phyloP scores from a whole-genome alignment of 2,113 vertebrate genomes.

The Chunga burmeisteri region DNA sequence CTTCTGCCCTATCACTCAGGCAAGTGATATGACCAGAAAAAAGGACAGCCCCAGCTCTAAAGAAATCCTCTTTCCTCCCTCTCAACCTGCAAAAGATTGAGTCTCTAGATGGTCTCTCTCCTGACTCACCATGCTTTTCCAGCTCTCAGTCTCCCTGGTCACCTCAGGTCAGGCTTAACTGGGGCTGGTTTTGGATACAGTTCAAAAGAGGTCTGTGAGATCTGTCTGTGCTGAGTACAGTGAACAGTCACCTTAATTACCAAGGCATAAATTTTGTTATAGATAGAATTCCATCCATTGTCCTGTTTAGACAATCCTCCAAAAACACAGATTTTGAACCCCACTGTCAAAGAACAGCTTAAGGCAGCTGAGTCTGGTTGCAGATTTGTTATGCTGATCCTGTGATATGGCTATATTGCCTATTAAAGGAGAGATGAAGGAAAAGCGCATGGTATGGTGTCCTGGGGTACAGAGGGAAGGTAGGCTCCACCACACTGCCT shows the following conservation, averaged over 20 bases:
- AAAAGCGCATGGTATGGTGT: background rate
- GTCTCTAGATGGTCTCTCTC: background rate
- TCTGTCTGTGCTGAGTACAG: background rate
- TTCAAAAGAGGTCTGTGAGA: background rate
- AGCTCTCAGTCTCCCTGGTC: background rate
- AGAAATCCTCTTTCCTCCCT: background rate
- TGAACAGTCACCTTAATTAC: background rate
- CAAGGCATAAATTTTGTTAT: background rate
- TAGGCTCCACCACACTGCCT: background rate
- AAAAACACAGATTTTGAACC: background rate
- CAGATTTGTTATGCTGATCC: background rate
- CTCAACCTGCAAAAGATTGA: fast-evolving
- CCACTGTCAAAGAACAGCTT: background rate
- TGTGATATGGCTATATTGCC: background rate
- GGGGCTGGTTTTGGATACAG: background rate
- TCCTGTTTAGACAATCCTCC: background rate
- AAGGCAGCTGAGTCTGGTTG: background rate
- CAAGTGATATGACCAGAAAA: background rate
- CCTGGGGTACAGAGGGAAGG: background rate
- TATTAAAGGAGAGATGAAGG: background rate
- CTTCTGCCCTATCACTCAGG: background rate
- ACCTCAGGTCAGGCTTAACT: background rate
- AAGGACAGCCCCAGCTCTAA: background rate
- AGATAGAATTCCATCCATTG: background rate
- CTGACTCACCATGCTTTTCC: background rate